These are phyloP conservation scores for Tetragonula carbonaria DNA, from an alignment of 2,888 invertebrate genomes.

Conservation along the genomic window DNA sequence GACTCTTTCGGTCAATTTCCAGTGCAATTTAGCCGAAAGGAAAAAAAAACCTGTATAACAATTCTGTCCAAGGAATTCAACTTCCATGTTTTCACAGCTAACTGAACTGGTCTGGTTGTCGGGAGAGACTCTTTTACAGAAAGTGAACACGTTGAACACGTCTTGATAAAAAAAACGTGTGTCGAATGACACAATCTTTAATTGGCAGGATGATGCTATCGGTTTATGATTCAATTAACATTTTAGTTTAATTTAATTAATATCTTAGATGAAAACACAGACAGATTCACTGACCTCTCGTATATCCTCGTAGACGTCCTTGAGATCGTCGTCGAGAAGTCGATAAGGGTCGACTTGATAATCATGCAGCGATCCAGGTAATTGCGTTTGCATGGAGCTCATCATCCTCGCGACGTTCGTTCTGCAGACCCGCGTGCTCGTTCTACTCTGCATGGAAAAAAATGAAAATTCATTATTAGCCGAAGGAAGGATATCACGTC, in stretches of 20 bases:
- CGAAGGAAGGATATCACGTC: neutral
- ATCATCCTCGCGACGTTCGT: slow-evolving; percentile 84
- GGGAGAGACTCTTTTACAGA: slow-evolving; percentile 8
- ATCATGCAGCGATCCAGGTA: slow-evolving; percentile 92
- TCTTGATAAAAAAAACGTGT: neutral
- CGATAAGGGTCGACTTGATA: slow-evolving; percentile 94
- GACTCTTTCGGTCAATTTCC: neutral
- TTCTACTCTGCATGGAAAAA: slow-evolving; percentile 74
- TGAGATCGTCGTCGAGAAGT: slow-evolving; percentile 93
- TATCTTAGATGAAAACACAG: neutral
- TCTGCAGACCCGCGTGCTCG: slow-evolving; percentile 71
- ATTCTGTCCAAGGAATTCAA: slow-evolving; percentile 1
- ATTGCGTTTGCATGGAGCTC: slow-evolving; percentile 91
- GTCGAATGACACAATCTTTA: neutral
- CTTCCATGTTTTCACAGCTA: slow-evolving; percentile 23
- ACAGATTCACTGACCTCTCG: slow-evolving; percentile 87
- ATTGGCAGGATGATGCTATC: neutral
- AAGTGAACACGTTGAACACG: neutral
- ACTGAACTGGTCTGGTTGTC: slow-evolving; percentile 4
- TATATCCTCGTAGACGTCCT: slow-evolving; percentile 93
- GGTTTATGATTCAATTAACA: neutral
- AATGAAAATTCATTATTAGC: slow-evolving; percentile 42
- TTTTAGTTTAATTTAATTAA: too few species aligned
- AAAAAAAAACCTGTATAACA: neutral
- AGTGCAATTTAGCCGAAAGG: neutral